Evolutionary conservation across 2,888 invertebrate species (phyloP).

Genomic region (Harpagoxenus sublaevis): DNA sequence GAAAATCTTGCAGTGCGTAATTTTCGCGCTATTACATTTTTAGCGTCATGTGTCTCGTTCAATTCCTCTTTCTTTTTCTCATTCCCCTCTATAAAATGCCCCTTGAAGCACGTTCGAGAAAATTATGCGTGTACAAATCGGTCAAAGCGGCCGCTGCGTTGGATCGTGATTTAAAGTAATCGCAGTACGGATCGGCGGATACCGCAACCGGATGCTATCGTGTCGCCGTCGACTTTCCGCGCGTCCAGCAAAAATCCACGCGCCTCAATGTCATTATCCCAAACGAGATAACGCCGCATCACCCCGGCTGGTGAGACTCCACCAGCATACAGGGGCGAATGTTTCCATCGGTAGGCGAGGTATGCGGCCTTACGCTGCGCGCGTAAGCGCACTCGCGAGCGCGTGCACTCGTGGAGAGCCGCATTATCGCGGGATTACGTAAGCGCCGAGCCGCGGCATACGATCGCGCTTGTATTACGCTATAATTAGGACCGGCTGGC

Average conservation of each 20-base stretch:
- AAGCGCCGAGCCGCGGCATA: conserved; percentile 73
- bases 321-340: conserved; percentile 55
- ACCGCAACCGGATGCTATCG: conserved; percentile 28
- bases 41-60: background rate
- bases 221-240: conserved; percentile 7
- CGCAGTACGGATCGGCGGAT: background rate
- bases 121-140: background rate
- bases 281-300: conserved; percentile 65
- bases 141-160: background rate
- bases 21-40: conserved; percentile 35
- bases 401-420: conserved; percentile 64
- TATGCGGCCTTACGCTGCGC: conserved; percentile 67
- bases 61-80: background rate
- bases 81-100: background rate
- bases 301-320: conserved; percentile 36
- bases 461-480: conserved; percentile 77
- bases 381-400: conserved; percentile 62
- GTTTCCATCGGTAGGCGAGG: conserved; percentile 72
- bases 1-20: conserved; percentile 2
- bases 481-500: conserved; percentile 79
- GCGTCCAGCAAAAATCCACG: conserved; percentile 53
- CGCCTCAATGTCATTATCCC: conserved; percentile 69
- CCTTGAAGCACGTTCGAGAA: background rate
- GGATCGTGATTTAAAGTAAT: background rate
- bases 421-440: conserved; percentile 80